These are phyloP conservation scores for Dunckerocampus dactyliophorus DNA, from an alignment of 2,113 vertebrate genomes.

Conservation along the genomic window DNA sequence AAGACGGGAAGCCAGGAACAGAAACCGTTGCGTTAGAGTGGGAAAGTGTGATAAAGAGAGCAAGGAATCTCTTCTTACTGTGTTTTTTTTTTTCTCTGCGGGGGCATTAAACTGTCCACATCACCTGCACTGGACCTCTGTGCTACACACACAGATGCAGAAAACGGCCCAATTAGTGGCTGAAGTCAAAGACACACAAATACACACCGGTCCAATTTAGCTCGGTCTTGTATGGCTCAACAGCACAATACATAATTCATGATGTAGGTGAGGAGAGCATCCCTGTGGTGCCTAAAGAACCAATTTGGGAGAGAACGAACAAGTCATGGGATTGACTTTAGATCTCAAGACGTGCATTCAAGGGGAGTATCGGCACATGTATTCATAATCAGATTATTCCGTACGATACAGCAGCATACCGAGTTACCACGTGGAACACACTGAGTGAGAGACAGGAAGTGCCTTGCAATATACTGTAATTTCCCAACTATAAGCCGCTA, in stretches of 20 bases:
- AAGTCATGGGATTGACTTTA: neutral
- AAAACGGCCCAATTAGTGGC: constrained; percentile 51
- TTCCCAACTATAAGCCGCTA: too few species aligned
- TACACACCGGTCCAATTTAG: constrained; percentile 36
- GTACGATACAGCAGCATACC: too few species aligned
- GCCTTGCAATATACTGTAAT: too few species aligned
- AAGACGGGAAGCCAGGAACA: constrained; percentile 10
- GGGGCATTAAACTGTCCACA: constrained; percentile 59
- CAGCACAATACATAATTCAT: constrained; percentile 34
- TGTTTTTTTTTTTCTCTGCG: constrained; percentile 46
- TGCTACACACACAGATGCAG: constrained; percentile 19
- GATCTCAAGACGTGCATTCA: too few species aligned
- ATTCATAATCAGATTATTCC: too few species aligned
- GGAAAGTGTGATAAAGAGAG: constrained; percentile 44
- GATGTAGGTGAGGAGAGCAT: constrained; percentile 32
- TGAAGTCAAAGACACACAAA: constrained; percentile 31
- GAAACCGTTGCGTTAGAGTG: constrained; percentile 4
- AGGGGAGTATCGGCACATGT: too few species aligned
- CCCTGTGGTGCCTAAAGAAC: constrained; percentile 4
- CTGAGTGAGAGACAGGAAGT: too few species aligned
- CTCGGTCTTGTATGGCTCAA: constrained; percentile 22
- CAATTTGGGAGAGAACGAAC: constrained; percentile 5
- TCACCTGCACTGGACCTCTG: constrained; percentile 43
- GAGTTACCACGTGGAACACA: too few species aligned
- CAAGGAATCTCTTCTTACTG: constrained; percentile 51